A percentile compares a stretch with the other conserved stretches of the same genome.
These are phyloP conservation scores for Rhysida immarginata DNA, from an alignment of 1,140 invertebrate genomes.

Conservation along the genomic window DNA sequence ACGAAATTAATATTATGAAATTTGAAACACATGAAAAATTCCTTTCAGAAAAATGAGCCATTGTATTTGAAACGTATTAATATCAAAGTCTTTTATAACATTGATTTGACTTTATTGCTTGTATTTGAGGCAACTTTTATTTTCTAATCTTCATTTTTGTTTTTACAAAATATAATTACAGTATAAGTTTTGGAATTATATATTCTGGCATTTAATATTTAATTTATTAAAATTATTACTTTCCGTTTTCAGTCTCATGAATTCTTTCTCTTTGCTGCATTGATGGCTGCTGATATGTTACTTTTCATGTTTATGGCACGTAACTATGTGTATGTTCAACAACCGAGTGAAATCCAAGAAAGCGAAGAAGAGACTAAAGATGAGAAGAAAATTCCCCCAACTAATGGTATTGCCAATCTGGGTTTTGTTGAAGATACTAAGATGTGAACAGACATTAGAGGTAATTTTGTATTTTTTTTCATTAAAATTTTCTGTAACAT, in stretches of 20 bases:
- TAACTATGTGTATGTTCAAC: constrained; percentile 31
- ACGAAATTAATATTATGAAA: no score
- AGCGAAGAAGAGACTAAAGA: not conserved
- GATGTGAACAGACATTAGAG: no score
- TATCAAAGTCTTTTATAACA: not conserved
- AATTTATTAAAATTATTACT: constrained; percentile 4
- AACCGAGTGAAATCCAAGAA: not conserved
- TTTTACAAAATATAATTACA: no score
- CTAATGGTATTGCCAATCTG: not conserved
- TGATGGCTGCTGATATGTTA: constrained; percentile 69
- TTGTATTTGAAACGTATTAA: no score
- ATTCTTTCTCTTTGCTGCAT: constrained; percentile 70
- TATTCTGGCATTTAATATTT: no score
- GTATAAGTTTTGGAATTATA: no score
- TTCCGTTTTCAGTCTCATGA: constrained; percentile 51
- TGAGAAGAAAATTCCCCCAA: not conserved
- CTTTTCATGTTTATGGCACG: constrained; percentile 60
- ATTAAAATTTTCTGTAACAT: no score
- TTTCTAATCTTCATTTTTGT: not conserved
- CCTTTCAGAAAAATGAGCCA: no score
- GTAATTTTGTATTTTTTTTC: no score
- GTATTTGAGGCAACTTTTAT: not conserved
- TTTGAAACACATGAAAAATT: no score
- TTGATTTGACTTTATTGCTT: not conserved
- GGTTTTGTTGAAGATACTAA: not conserved